Evolutionary conservation across 2,888 invertebrate genomes (phyloP), one percentile per base, ranked within the genome.

Genomic region (Drosophila ezoana): DNA sequence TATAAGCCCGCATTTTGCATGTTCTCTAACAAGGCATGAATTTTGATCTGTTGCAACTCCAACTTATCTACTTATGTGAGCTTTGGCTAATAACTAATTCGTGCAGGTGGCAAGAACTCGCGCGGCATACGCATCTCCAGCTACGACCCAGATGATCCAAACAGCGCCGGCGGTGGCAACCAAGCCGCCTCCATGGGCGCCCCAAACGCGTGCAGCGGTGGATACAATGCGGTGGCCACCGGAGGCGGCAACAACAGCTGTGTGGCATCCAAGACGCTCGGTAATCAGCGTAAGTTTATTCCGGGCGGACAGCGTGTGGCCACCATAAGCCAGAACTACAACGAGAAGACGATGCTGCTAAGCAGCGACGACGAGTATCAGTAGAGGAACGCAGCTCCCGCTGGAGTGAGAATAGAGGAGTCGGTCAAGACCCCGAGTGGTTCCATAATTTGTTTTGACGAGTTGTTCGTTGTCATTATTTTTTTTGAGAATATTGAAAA

Each of bases 311-410:
- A 96, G 87, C 94, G 96, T 44, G 96, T 96, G 60, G 95, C 96
- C 37, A 96, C 96, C 86, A 96, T 96, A 91, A 95, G 95, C 80
- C 95, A 96, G 88, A 96, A 96, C 93, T 98, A 98, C 93, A 98
- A 97, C 93, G 98, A 98, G 94, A 98, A 98, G 93, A 98, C 98
- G 40, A 98, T 98, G 94, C 94, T 98, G 76, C 94, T 98, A 81
- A 98, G 97, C 93, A 98, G 98, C 78, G 98, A 98, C 91, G 98
- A 98, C 92, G 98, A 98, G 93, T 97, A 97, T 93, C 97, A 97
- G 94, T 97, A 91, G 73, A 74, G 43, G 16, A 48, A 18, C 28
- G 11, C 57, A 3, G 20, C n/a, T n/a, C n/a, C 16, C 61, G 28
- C 33, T n/a, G 38, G 11, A 40, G 9, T 52, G 10, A 9, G 32